A percentile compares a stretch with the other conserved stretches of the same genome.
Conservation (phyloP, 2,888 invertebrate genomes). For the Morpho helenor region DNA sequence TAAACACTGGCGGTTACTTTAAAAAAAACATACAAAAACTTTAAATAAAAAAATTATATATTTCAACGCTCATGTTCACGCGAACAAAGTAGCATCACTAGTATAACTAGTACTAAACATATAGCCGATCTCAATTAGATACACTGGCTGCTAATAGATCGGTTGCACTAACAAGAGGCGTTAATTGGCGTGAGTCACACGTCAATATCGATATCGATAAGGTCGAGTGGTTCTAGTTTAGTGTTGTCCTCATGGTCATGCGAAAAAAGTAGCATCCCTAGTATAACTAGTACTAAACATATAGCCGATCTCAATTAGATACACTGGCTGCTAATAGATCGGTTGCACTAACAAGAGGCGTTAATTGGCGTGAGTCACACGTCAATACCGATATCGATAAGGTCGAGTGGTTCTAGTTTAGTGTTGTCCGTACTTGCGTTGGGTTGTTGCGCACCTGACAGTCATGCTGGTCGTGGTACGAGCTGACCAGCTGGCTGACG, state of each 20-base stretch:
- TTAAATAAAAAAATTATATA: too few species aligned
- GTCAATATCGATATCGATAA: constrained; percentile 42
- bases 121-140: neutral
- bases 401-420: constrained; percentile 13
- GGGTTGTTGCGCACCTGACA: constrained; percentile 52
- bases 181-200: constrained; percentile 55
- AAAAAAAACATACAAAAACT: too few species aligned
- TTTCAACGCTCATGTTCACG: too few species aligned
- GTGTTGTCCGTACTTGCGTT: constrained; percentile 4
- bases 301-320: neutral
- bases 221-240: constrained; percentile 14
- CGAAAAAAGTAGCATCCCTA: too few species aligned
- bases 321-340: constrained; percentile 8
- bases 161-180: constrained; percentile 49
- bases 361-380: constrained; percentile 55
- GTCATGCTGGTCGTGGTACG: constrained; percentile 78
- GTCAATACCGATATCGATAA: constrained; percentile 42
- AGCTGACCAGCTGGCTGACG: constrained; percentile 82
- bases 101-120: neutral
- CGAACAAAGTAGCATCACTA: too few species aligned
- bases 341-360: constrained; percentile 49
- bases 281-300: neutral
- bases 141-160: constrained; percentile 8
- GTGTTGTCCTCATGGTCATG: too few species aligned
- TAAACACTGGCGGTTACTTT: neutral